A percentile compares a stretch with the other conserved stretches of the same genome.
These are phyloP conservation scores for Erpobdella octoculata DNA, from an alignment of 2,888 invertebrate species.

Conservation along the genomic window DNA sequence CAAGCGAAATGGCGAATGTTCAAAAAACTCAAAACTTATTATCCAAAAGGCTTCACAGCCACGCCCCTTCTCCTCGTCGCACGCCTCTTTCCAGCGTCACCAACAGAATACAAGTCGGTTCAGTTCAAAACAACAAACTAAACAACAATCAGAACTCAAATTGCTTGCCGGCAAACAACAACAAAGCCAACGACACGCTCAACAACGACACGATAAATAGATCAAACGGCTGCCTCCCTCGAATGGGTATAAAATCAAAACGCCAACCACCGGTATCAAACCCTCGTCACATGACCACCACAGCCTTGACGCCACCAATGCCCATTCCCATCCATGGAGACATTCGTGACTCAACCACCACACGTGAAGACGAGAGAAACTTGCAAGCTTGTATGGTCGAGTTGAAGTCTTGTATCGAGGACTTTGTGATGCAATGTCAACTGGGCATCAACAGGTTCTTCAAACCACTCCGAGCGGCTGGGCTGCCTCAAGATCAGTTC, in stretches of 20 bases:
- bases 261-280: background rate
- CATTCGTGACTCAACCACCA: background rate
- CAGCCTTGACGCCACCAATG: background rate
- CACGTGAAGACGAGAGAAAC: background rate
- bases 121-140: background rate
- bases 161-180: too few species aligned
- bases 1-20: background rate
- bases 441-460: background rate
- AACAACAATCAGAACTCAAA: constrained; percentile 1
- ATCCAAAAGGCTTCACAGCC: background rate
- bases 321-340: constrained; percentile 1
- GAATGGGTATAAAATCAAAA: constrained; percentile 16
- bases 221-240: background rate
- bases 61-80: background rate
- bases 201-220: background rate
- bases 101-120: background rate
- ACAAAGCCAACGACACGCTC: background rate
- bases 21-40: background rate
- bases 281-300: background rate
- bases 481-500: constrained; percentile 11
- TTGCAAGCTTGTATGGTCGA: background rate
- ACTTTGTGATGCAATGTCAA: background rate
- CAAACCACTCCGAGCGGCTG: background rate
- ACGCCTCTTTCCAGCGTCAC: background rate
- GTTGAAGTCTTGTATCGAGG: background rate